A percentile compares a stretch with the other conserved stretches of the same genome.
Evolutionary conservation across 2,113 vertebrate genomes (phyloP).

Genomic region (Athene noctua): DNA sequence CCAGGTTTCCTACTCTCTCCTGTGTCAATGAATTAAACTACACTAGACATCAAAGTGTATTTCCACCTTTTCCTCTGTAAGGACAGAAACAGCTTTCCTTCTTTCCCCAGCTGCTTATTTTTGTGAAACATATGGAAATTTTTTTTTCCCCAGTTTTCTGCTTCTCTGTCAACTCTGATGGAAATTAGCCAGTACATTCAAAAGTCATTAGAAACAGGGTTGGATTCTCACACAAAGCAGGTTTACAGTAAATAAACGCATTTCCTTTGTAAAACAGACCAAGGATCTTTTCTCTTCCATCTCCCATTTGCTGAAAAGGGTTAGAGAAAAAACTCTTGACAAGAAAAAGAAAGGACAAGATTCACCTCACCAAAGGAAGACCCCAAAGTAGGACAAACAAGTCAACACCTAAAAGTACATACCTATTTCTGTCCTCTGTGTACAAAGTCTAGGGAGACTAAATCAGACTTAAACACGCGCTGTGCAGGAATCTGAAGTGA

Average conservation of each 20-base stretch:
- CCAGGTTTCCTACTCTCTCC: background rate
- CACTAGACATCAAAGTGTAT: background rate
- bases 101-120: background rate
- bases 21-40: background rate
- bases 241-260: background rate
- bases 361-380: background rate
- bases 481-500: background rate
- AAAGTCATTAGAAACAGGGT: background rate
- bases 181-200: background rate
- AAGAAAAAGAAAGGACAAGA: background rate
- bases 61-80: background rate
- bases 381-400: background rate
- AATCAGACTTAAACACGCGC: background rate
- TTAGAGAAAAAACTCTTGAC: background rate
- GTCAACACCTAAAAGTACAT: background rate
- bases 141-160: background rate
- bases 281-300: background rate
- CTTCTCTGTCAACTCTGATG: background rate
- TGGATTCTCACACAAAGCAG: background rate
- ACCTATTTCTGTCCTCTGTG: background rate
- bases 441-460: background rate
- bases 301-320: background rate
- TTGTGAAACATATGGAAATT: background rate
- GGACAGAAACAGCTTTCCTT: background rate
- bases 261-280: background rate